Conservation (phyloP, 2,888 invertebrate genomes). For the Sesamia inferens region DNA sequence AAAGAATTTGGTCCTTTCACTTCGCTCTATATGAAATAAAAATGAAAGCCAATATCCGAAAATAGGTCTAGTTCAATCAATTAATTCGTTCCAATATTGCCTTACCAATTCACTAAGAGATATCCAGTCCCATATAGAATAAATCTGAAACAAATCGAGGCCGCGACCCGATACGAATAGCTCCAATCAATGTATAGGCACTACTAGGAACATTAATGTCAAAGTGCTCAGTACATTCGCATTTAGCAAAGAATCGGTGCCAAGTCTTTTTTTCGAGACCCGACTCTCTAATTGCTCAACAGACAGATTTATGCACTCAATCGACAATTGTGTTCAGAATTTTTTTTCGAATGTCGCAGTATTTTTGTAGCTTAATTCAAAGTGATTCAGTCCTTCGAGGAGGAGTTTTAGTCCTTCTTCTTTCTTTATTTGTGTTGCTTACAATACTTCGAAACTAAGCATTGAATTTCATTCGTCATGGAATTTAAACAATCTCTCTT, state of each 20-base stretch:
- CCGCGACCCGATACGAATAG: slow-evolving; percentile 35
- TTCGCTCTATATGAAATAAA: slow-evolving; percentile 6
- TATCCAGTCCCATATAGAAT: slow-evolving; percentile 19
- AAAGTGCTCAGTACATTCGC: slow-evolving; percentile 45
- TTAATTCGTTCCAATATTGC: slow-evolving; percentile 15
- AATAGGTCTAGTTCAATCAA: slow-evolving; percentile 17
- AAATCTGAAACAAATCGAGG: slow-evolving; percentile 47
- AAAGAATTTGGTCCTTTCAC: slow-evolving; percentile 2
- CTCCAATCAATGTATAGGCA: slow-evolving; percentile 50
- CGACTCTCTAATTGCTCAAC: slow-evolving; percentile 57
- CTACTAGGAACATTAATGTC: slow-evolving; percentile 52
- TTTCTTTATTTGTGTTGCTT: slow-evolving; percentile 47
- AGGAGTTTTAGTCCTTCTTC: slow-evolving; percentile 43
- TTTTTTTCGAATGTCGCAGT: slow-evolving; percentile 34
- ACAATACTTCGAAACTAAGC: slow-evolving; percentile 57
- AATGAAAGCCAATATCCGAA: background rate
- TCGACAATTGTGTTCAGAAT: slow-evolving; percentile 49
- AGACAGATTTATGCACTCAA: slow-evolving; percentile 62
- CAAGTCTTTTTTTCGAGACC: slow-evolving; percentile 56
- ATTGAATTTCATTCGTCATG: slow-evolving; percentile 45
- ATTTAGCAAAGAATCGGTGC: slow-evolving; percentile 53
- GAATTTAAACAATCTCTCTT: slow-evolving; percentile 41
- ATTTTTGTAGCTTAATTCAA: slow-evolving; percentile 54
- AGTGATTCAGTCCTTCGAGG: slow-evolving; percentile 45
- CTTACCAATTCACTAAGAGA: slow-evolving; percentile 19